phyloP scores from a whole-genome alignment of 2,797 vertebrate species.

The Manis pentadactyla region DNA sequence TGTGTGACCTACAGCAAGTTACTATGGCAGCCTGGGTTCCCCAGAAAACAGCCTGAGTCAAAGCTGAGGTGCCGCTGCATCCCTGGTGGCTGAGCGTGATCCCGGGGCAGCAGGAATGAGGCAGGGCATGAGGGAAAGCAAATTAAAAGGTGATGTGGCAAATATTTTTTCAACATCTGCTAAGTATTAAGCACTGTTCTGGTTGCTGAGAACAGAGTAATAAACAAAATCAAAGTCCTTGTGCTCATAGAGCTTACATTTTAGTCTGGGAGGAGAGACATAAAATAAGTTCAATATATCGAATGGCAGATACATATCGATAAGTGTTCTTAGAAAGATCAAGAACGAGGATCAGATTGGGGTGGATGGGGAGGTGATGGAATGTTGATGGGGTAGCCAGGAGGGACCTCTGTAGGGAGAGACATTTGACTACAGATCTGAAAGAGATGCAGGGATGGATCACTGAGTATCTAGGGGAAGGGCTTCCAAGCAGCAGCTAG shows the following conservation, averaged over 20 bases:
- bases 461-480: neutral
- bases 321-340: neutral
- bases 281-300: accelerated
- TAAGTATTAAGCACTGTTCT: no score
- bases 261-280: neutral
- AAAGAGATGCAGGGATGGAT: neutral
- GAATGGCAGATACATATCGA: neutral
- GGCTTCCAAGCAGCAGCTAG: neutral
- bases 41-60: neutral
- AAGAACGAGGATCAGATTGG: no score
- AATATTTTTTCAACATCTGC: accelerated
- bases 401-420: neutral
- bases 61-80: neutral
- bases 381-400: neutral
- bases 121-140: neutral
- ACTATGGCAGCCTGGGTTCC: neutral
- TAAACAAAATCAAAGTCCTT: neutral
- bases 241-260: neutral
- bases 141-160: accelerated
- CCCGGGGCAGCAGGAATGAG: neutral
- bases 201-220: neutral
- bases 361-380: neutral
- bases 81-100: accelerated
- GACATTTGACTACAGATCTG: neutral
- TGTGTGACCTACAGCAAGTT: neutral